Conservation (phyloP, 2,888 invertebrate species). For the Arrhopalites spinosus region DNA sequence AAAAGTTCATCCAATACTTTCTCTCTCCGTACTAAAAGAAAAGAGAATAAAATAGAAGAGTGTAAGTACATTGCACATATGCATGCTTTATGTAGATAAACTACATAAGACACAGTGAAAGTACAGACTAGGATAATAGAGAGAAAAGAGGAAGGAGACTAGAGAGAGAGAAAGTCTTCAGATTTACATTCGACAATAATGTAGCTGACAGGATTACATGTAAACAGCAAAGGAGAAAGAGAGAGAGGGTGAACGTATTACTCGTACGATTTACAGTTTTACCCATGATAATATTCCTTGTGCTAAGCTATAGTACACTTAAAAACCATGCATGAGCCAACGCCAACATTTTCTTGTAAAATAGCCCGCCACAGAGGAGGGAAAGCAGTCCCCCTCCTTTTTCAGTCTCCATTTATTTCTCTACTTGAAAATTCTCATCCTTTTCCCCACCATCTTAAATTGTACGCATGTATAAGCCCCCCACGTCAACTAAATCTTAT, state of each 20-base stretch:
- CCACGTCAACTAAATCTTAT: background rate
- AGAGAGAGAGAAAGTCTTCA: constrained; percentile 6
- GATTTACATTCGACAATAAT: constrained; percentile 31
- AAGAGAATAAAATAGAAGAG: background rate
- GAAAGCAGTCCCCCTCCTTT: no score
- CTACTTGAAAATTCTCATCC: background rate
- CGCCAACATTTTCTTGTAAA: background rate
- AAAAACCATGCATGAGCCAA: constrained; percentile 6
- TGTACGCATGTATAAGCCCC: background rate
- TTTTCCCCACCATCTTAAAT: background rate
- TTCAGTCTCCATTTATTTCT: background rate
- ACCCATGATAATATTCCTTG: constrained; percentile 20
- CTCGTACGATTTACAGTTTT: constrained; percentile 23
- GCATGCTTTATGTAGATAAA: background rate
- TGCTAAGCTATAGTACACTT: constrained; percentile 9
- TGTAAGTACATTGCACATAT: background rate
- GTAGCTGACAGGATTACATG: constrained; percentile 29
- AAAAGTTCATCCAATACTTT: background rate
- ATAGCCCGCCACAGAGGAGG: background rate
- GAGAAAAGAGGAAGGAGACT: background rate
- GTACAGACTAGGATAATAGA: background rate
- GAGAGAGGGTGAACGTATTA: constrained; percentile 20
- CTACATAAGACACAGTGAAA: background rate
- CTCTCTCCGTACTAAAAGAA: background rate
- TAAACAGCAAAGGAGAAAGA: constrained; percentile 17